A percentile compares a stretch with the other conserved stretches of the same genome.
These are phyloP conservation scores for Pachyseris speciosa DNA, from an alignment of 64 coral and sea anemone genomes.

Conservation along the genomic window DNA sequence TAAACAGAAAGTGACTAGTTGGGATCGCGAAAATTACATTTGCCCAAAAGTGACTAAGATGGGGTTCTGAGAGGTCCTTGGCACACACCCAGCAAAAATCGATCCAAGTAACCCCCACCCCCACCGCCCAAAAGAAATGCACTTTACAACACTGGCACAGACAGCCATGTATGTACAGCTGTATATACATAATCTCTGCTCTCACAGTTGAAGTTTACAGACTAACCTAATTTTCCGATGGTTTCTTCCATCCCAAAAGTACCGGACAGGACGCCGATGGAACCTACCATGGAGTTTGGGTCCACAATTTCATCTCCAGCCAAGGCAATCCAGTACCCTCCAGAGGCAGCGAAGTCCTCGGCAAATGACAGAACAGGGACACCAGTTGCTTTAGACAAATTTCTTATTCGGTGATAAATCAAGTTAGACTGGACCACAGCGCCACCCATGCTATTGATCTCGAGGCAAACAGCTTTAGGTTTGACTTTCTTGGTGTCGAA, in stretches of 20 bases:
- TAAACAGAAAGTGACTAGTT: too few species aligned
- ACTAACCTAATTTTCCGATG: slow-evolving; percentile 85
- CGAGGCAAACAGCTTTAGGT: slow-evolving; percentile 89
- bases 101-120: too few species aligned
- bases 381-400: slow-evolving; percentile 48
- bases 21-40: too few species aligned
- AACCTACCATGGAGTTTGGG: slow-evolving; percentile 76
- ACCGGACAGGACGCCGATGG: slow-evolving; percentile 67
- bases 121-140: too few species aligned
- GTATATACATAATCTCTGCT: not conserved
- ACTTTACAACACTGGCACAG: too few species aligned
- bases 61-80: too few species aligned
- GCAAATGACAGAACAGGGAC: slow-evolving; percentile 82
- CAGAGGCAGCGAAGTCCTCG: slow-evolving; percentile 78
- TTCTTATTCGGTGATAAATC: slow-evolving; percentile 79
- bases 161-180: too few species aligned
- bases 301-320: slow-evolving; percentile 91
- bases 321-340: slow-evolving; percentile 83
- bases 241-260: slow-evolving; percentile 83
- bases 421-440: slow-evolving; percentile 78
- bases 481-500: slow-evolving; percentile 86
- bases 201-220: not conserved
- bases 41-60: too few species aligned
- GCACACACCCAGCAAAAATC: too few species aligned
- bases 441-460: slow-evolving; percentile 85